Evolutionary conservation across 2,888 invertebrate genomes (phyloP), one percentile per base, ranked within the genome.

Genomic region (Latrodectus elegans): DNA sequence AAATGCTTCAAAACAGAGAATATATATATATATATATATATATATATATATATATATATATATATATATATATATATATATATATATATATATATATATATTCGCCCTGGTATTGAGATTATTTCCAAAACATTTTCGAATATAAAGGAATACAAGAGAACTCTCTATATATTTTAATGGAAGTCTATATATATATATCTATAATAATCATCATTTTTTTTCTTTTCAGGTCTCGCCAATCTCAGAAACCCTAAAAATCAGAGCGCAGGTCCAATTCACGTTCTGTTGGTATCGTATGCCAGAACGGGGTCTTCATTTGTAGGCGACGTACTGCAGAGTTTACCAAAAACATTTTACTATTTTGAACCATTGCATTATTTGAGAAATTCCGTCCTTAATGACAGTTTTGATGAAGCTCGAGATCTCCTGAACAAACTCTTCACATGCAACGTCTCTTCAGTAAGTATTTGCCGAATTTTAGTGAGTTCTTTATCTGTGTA

Each of bases 321-420:
- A 76, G 89, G 89, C 6, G 88, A 89, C 14, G 52, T 89, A 17
- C 51, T 89, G 52, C 88, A 89, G n/a, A 86, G 88, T 65, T 89
- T 90, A 15, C 90, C 90, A 0, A 89, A 89, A 10, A 89, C 90
- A 0, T 91, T 91, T 82, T 89, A 91, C 82, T 90, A 91, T 78
- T 91, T 91, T 84, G 91, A 91, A 79, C 91, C 91, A 11, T 77
- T 91, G 55, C 90, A 90, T 68, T 90, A 90, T 84, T 74, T 90
- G 78, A 89, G 90, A 22, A 83, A 88, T 17, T 67, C 82, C 38
- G 82, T 87, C n/a, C 74, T 84, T 11, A 83, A 84, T 14, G 75
- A 75, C 17, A 82, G 78, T 51, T 53, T 71, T 26, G 51, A 75
- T 15, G 76, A 81, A 11, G 83, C 89, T 6, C 38, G 79, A 26